These are phyloP conservation scores for Cantharis rufa DNA, from an alignment of 2,888 invertebrate genomes.

Conservation along the genomic window DNA sequence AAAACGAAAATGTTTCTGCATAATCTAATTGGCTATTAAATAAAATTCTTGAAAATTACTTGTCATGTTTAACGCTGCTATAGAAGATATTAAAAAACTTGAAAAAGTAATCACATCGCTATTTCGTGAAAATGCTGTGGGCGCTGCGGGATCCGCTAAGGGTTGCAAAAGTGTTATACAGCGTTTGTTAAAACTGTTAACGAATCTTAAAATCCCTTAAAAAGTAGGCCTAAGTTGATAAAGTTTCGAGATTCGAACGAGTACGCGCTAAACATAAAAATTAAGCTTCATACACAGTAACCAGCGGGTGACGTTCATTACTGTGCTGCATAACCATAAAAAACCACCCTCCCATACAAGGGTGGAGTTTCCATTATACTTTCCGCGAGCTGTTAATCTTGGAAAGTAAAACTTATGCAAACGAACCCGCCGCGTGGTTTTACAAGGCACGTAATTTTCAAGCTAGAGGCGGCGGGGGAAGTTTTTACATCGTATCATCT, in stretches of 20 bases:
- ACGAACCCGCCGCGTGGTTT: constrained; percentile 56
- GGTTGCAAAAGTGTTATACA: constrained; percentile 45
- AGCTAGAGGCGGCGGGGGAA: constrained; percentile 34
- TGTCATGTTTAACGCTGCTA: constrained; percentile 50
- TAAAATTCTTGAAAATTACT: constrained; percentile 50
- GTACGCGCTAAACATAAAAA: constrained; percentile 51
- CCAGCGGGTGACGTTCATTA: constrained; percentile 50
- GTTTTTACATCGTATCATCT: constrained; percentile 48
- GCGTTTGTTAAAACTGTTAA: constrained; percentile 57
- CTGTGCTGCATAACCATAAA: constrained; percentile 53
- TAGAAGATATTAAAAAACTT: constrained; percentile 55
- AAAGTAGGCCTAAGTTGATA: constrained; percentile 54
- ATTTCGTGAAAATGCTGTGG: constrained; percentile 36
- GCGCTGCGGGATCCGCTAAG: constrained; percentile 37
- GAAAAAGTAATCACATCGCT: constrained; percentile 51
- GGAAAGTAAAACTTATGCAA: constrained; percentile 58
- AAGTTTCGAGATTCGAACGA: constrained; percentile 49
- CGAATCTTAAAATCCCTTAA: constrained; percentile 56
- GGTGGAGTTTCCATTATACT: constrained; percentile 53
- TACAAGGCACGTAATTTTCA: constrained; percentile 56
- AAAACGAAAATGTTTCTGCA: constrained; percentile 30
- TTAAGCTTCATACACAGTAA: constrained; percentile 51
- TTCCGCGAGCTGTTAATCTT: constrained; percentile 56
- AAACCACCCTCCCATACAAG: constrained; percentile 39
- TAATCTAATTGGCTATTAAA: constrained; percentile 45